These are phyloP conservation scores for Sander lucioperca DNA, from an alignment of 2,113 vertebrate genomes.

Conservation along the genomic window DNA sequence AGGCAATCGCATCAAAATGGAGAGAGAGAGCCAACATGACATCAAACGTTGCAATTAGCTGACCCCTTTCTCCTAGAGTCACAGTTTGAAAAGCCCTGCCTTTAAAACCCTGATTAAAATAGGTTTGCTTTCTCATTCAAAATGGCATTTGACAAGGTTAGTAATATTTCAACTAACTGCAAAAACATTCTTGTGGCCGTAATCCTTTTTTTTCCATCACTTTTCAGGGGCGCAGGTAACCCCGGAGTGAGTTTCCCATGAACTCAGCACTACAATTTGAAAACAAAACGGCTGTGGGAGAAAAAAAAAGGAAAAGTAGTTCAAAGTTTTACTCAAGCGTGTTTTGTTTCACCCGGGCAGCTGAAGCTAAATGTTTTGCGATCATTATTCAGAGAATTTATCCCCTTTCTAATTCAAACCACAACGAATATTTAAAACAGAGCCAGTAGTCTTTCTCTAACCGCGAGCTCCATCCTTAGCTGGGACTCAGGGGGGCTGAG, in stretches of 20 bases:
- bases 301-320: slow-evolving; percentile 42
- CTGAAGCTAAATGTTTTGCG: slow-evolving; percentile 79
- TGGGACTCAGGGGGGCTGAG: slow-evolving; percentile 52
- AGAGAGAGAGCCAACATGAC: slow-evolving; percentile 83
- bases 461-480: slow-evolving; percentile 60
- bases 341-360: slow-evolving; percentile 80
- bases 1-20: slow-evolving; percentile 77
- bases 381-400: slow-evolving; percentile 81
- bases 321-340: slow-evolving; percentile 75
- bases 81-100: slow-evolving; percentile 68
- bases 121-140: slow-evolving; percentile 80
- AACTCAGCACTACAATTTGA: slow-evolving; percentile 75
- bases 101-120: slow-evolving; percentile 80
- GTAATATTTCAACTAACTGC: slow-evolving; percentile 84
- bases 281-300: slow-evolving; percentile 67
- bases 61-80: slow-evolving; percentile 81
- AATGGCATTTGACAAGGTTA: slow-evolving; percentile 85
- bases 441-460: slow-evolving; percentile 67
- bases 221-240: slow-evolving; percentile 80
- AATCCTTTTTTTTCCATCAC: slow-evolving; percentile 78
- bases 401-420: slow-evolving; percentile 78
- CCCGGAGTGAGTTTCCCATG: slow-evolving; percentile 81
- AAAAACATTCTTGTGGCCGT: slow-evolving; percentile 82
- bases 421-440: slow-evolving; percentile 70
- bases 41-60: slow-evolving; percentile 82